Evolutionary conservation across 37 sponge, comb jelly and placozoan species (phyloP), one percentile per base, ranked within the genome.

Genomic region (Diacarnus erythraeanus): DNA sequence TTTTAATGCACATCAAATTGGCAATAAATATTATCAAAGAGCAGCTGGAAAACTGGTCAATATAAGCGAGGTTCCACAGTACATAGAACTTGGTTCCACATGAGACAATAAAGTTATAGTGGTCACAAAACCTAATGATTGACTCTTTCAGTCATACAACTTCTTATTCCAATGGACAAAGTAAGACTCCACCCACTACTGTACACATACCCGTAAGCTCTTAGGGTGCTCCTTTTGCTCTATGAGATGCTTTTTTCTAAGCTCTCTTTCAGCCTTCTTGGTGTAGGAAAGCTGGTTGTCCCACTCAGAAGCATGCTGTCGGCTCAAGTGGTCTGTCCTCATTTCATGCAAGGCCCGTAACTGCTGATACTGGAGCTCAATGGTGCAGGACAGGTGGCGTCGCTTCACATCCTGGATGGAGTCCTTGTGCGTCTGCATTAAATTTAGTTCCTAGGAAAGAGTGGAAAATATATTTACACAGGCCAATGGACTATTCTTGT

Each of bases 141-240:
- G n/a, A n/a, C n/a, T n/a, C n/a, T n/a, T n/a, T n/a, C n/a, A n/a
- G n/a, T n/a, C n/a, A n/a, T n/a, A n/a, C n/a, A n/a, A n/a, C n/a
- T n/a, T n/a, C n/a, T n/a, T n/a, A n/a, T n/a, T n/a, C n/a, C n/a
- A n/a, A n/a, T n/a, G n/a, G n/a, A n/a, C n/a, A n/a, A n/a, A n/a
- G n/a, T n/a, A n/a, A n/a, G n/a, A n/a, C n/a, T n/a, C n/a, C n/a
- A n/a, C n/a, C n/a, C n/a, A n/a, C n/a, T n/a, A n/a, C n/a, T n/a
- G n/a, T n/a, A n/a, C n/a, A 47, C 89, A 69, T 69, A 97, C 96
- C 77, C 78, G 85, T 42, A 99, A 71, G 81, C 89, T 94, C 72
- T 94, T 99, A 23, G 99, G 99, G 64, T 99, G 99, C 41, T 99
- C 94, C 64, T 93, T 90, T 51, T 89, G 78, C 59, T 94, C 97